These are phyloP conservation scores for Caerostris darwini DNA, from an alignment of 1,140 invertebrate species.

Conservation along the genomic window DNA sequence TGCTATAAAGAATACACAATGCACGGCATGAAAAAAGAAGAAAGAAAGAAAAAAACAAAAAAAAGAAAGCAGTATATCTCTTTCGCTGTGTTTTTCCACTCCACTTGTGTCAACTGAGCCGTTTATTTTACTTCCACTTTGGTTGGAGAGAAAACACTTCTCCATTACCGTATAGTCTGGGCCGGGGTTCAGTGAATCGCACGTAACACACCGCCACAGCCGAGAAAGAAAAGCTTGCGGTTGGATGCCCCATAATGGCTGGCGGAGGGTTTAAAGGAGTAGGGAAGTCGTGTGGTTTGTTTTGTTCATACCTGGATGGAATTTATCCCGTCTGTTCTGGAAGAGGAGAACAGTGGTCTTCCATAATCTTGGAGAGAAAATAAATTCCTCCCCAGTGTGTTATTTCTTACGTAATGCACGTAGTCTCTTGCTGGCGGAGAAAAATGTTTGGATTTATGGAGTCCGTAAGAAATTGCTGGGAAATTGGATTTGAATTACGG, in stretches of 20 bases:
- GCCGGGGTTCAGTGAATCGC: neutral
- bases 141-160: neutral
- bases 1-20: no score
- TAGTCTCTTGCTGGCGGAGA: neutral
- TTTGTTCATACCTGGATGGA: constrained; percentile 42
- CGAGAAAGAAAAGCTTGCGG: constrained; percentile 39
- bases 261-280: neutral
- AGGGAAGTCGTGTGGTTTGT: neutral
- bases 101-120: constrained; percentile 41
- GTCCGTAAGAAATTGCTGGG: no score
- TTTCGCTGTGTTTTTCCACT: neutral
- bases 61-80: no score
- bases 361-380: neutral
- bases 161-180: constrained; percentile 22
- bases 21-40: no score
- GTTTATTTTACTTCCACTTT: constrained; percentile 49
- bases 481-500: no score
- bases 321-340: constrained; percentile 77
- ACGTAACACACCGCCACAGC: constrained; percentile 31
- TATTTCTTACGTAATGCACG: neutral
- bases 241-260: constrained; percentile 47
- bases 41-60: no score
- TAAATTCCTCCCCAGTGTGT: neutral
- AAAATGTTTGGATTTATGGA: no score
- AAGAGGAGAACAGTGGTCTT: neutral